phyloP scores from a whole-genome alignment of 2,797 vertebrate species.

The Todus mexicanus region DNA sequence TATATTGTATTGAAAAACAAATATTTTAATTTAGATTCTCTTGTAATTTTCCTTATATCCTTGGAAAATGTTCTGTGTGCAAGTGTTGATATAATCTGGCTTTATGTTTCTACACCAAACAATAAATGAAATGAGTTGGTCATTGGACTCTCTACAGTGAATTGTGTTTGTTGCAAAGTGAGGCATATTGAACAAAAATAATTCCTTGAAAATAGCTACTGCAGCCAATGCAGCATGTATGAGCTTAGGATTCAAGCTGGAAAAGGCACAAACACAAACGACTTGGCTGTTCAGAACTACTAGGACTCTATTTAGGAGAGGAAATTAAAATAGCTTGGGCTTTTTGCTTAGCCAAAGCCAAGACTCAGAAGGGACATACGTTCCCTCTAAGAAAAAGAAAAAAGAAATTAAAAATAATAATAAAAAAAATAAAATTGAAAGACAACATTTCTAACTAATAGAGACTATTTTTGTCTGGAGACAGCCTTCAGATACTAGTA shows the following conservation, averaged over 20 bases:
- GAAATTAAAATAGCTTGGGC: background rate
- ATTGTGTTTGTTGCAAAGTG: background rate
- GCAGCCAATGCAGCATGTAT: background rate
- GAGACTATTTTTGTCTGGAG: background rate
- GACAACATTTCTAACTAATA: background rate
- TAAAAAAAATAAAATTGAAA: background rate
- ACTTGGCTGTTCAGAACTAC: background rate
- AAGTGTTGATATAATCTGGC: background rate
- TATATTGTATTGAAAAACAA: background rate
- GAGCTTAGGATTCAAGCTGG: background rate
- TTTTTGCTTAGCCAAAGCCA: background rate
- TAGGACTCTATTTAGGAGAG: background rate
- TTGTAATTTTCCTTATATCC: background rate
- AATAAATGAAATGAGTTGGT: background rate
- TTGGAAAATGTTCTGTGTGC: background rate
- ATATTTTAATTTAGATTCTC: background rate
- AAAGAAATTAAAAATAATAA: rapidly evolving
- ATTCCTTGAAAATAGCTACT: background rate
- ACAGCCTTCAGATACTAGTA: background rate
- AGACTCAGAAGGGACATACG: background rate
- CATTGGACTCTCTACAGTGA: background rate
- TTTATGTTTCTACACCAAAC: background rate
- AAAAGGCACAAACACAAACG: background rate
- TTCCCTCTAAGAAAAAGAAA: background rate
- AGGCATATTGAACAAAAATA: background rate